A percentile compares a stretch with the other conserved stretches of the same genome.
Evolutionary conservation across 1,140 invertebrate species (phyloP).

Genomic region (Aphis gossypii): DNA sequence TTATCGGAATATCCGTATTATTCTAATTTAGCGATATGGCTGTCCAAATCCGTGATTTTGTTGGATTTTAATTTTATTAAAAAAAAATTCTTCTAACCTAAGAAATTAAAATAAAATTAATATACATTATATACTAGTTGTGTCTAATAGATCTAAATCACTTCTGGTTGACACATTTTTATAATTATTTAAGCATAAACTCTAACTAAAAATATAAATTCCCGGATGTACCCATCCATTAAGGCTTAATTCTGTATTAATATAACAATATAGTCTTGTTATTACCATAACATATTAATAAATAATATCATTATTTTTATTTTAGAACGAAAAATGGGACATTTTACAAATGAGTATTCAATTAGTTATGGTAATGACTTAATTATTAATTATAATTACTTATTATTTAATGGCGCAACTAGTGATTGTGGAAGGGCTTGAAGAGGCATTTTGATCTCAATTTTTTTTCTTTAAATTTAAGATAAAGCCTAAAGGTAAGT

Average conservation of each 20-base stretch:
- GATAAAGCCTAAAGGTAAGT: no score
- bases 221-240: background rate
- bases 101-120: background rate
- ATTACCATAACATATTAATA: background rate
- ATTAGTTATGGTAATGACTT: constrained; percentile 19
- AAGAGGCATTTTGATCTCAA: no score
- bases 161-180: background rate
- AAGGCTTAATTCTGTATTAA: no score
- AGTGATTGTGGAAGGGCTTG: no score
- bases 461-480: no score
- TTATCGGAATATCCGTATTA: background rate
- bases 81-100: background rate
- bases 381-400: background rate
- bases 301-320: background rate
- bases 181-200: background rate
- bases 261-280: no score
- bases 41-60: background rate
- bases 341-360: constrained; percentile 34
- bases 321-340: constrained; percentile 41
- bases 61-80: background rate
- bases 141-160: background rate
- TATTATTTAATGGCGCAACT: background rate
- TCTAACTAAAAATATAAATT: background rate
- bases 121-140: background rate
- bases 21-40: background rate